Evolutionary conservation across 2,797 vertebrate species (phyloP), one percentile per base, ranked within the genome.

Genomic region (Anableps anableps): DNA sequence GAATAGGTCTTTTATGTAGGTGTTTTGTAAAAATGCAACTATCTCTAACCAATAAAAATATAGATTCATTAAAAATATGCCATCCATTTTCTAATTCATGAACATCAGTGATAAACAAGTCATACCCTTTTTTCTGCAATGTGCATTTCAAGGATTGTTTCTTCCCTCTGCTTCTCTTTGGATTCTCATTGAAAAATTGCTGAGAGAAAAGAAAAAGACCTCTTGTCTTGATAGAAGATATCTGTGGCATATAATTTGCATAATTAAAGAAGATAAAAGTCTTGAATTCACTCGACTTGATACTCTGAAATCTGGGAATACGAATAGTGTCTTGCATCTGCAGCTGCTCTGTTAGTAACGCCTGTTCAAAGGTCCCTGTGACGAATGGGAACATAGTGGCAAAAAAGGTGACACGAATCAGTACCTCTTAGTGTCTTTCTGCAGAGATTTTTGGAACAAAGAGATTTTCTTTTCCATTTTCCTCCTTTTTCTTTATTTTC

Each of bases 181-280:
- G 84, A 86, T 78, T 77, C 79, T 89, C 80, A 82, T 53, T 79
- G 81, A 88, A 89, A 86, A 81, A 85, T 83, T 84, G 73, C 88
- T 84, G 74, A 79, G 68, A 83, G 75, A 75, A 82, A 85, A 84
- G 68, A 83, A 81, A 86, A 85, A 82, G 77, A 53, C 77, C 87
- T 86, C 82, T 79, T 34, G 78, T 86, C 88, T 90, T 89, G 86
- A 93, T 89, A 90, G 91, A 85, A 88, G 91, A 91, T 92, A 91
- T 94, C 88, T 90, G 79, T 88, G 85, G 92, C 91, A 91, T 94
- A 83, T 89, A 85, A 95, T 96, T 95, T 95, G 72, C 94, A 95
- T 96, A 95, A 96, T 93, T 93, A 94, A 92, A 93, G 86, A 76
- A 93, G 94, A 95, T 95, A 93, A 93, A 95, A 94, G 91, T 91